Evolutionary conservation across 2,888 invertebrate genomes (phyloP).

Genomic region (Andrena hattorfiana): DNA sequence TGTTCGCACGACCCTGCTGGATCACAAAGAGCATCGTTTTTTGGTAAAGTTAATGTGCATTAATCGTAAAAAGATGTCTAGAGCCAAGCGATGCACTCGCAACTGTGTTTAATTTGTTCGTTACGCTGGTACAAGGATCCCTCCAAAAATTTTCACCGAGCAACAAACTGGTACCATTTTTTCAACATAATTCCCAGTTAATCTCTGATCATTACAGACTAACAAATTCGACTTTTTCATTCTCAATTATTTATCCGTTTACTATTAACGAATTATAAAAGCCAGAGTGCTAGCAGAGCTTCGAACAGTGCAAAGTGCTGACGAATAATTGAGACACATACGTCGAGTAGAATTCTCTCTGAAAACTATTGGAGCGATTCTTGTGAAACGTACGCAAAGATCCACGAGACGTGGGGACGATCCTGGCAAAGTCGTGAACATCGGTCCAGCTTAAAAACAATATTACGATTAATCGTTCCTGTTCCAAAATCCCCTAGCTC

Average conservation of each 20-base stretch:
- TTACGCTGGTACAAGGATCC: conserved; percentile 24
- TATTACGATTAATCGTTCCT: conserved; percentile 47
- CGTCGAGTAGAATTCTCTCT: neutral
- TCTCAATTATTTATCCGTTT: neutral
- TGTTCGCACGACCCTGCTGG: conserved; percentile 35
- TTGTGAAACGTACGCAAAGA: conserved; percentile 19
- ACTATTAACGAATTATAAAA: neutral
- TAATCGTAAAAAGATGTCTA: conserved; percentile 27
- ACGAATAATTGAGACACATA: neutral
- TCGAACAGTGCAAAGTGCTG: neutral
- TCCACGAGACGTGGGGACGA: conserved; percentile 46
- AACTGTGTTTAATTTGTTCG: conserved; percentile 33
- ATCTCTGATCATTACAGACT: neutral
- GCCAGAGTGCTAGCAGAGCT: neutral
- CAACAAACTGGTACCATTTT: neutral
- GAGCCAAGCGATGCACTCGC: conserved; percentile 13
- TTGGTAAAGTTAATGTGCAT: conserved; percentile 15
- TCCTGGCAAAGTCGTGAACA: conserved; percentile 11
- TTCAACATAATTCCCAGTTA: neutral
- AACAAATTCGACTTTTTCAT: neutral
- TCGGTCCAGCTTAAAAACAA: conserved; percentile 29
- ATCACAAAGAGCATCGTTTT: conserved; percentile 16
- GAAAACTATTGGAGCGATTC: conserved; percentile 40
- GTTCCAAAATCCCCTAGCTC: conserved; percentile 32
- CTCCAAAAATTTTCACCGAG: conserved; percentile 2